Percentiles rank a stretch among this genome's conserved stretches.
phyloP scores from a whole-genome alignment of 2,113 vertebrate genomes.

The Cyphomyrus plagiostoma region DNA sequence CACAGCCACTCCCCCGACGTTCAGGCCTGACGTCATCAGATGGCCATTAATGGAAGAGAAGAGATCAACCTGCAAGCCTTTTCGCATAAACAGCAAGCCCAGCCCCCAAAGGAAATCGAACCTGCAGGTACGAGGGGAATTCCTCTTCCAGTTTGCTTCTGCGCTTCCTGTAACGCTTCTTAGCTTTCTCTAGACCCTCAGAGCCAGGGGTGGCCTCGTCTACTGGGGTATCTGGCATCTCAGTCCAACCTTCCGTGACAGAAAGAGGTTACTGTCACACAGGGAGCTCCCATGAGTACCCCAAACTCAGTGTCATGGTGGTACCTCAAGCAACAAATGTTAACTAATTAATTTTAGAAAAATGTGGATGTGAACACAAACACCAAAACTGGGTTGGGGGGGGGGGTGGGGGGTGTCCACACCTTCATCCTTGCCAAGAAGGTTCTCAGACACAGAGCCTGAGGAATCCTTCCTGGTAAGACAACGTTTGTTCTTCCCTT shows the following conservation, averaged over 20 bases:
- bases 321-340: neutral
- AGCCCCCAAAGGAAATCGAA: slow-evolving; percentile 37
- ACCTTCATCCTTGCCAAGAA: slow-evolving; percentile 74
- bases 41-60: neutral
- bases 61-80: neutral
- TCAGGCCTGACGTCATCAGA: neutral
- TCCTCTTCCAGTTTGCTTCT: slow-evolving; percentile 93
- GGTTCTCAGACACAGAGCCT: slow-evolving; percentile 68
- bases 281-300: neutral
- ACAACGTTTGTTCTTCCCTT: slow-evolving; percentile 74
- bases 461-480: slow-evolving; percentile 77
- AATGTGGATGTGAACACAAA: neutral
- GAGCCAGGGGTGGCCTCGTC: slow-evolving; percentile 63
- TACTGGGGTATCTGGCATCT: slow-evolving; percentile 62
- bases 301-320: neutral
- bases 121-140: slow-evolving; percentile 92
- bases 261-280: neutral
- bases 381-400: neutral
- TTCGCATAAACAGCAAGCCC: neutral
- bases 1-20: neutral
- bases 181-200: slow-evolving; percentile 82
- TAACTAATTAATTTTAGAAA: neutral
- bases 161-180: slow-evolving; percentile 93
- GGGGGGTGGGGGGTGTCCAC: slow-evolving; percentile 14
- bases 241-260: slow-evolving; percentile 59